Conservation (phyloP, 2,888 invertebrate species). For the Amiota minor region DNA sequence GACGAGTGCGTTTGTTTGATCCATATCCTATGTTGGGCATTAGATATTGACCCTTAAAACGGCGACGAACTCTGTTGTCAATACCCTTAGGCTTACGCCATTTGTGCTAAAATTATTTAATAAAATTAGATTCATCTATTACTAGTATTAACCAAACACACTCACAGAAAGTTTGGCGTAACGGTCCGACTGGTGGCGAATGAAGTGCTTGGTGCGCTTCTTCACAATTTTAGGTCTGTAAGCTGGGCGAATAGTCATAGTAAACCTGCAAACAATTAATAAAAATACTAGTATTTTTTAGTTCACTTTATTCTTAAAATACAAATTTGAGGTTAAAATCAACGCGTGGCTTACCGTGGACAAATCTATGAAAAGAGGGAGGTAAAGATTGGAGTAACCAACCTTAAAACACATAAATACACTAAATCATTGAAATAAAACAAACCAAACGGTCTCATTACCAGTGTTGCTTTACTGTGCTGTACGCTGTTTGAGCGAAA, state of each 20-base stretch:
- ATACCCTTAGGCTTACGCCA: conserved; percentile 99
- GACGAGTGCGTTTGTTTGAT: conserved; percentile 93
- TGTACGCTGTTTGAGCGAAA: too few species aligned
- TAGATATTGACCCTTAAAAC: conserved; percentile 98
- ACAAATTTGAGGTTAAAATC: too few species aligned
- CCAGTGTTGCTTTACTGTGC: too few species aligned
- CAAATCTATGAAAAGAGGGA: too few species aligned
- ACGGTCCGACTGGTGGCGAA: conserved; percentile 98
- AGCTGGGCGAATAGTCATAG: conserved; percentile 92
- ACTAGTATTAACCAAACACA: too few species aligned
- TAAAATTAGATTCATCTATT: too few species aligned
- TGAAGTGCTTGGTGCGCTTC: conserved; percentile 98
- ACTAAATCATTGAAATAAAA: conserved; percentile 22
- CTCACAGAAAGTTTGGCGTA: conserved; percentile 76
- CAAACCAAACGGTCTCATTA: too few species aligned
- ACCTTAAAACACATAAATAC: conserved; percentile 37
- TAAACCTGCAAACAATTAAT: conserved; percentile 68
- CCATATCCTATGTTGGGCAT: conserved; percentile 99
- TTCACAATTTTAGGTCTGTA: conserved; percentile 93
- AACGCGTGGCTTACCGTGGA: too few species aligned
- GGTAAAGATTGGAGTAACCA: too few species aligned
- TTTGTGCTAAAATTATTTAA: conserved; percentile 80
- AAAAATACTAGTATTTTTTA: too few species aligned
- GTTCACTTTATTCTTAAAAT: too few species aligned
- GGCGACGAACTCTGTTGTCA: conserved; percentile 98